phyloP scores from a whole-genome alignment of 2,888 invertebrate genomes.

The Drosophila robusta region DNA sequence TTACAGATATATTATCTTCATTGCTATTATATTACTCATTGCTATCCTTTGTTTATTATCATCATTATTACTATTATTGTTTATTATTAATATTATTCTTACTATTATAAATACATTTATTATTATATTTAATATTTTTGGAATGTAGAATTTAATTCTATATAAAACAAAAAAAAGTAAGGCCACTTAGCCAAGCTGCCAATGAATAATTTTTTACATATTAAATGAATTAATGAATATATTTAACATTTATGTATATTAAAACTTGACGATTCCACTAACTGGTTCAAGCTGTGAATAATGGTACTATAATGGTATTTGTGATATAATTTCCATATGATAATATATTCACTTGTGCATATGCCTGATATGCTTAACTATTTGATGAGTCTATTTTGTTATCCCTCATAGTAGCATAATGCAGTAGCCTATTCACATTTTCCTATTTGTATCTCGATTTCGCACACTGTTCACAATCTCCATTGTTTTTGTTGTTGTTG shows the following conservation, averaged over 20 bases:
- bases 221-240: neutral
- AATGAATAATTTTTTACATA: no score
- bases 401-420: slow-evolving; percentile 25
- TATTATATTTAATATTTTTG: no score
- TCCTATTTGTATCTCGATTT: slow-evolving; percentile 45
- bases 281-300: no score
- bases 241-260: neutral
- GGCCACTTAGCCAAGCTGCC: no score
- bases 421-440: slow-evolving; percentile 31
- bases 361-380: neutral
- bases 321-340: neutral
- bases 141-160: no score
- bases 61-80: no score
- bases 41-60: no score
- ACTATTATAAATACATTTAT: no score
- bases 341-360: neutral
- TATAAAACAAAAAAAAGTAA: no score
- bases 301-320: neutral
- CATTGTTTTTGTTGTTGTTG: slow-evolving; percentile 20
- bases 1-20: no score
- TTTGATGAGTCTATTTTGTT: slow-evolving; percentile 17
- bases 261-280: neutral
- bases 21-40: no score
- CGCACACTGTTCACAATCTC: slow-evolving; percentile 31
- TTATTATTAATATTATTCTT: no score